Conservation (phyloP, 2,113 vertebrate genomes). For the Tapirus terrestris region DNA sequence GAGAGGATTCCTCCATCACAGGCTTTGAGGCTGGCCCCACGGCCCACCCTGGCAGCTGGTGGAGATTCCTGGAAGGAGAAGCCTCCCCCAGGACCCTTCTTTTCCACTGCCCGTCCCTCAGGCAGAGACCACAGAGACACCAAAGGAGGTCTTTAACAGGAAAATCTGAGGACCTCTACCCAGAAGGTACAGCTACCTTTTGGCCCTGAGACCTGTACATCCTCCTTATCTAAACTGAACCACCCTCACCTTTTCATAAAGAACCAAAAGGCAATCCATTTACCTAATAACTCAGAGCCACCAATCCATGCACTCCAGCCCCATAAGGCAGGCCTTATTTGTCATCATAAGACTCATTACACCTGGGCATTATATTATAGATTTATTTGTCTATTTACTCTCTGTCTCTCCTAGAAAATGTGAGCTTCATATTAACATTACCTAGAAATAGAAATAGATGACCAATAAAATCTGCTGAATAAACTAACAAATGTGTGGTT, state of each 20-base stretch:
- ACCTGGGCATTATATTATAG: background rate
- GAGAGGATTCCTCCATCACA: rapidly evolving
- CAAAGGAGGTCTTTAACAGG: background rate
- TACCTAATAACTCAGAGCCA: background rate
- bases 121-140: background rate
- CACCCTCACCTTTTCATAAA: background rate
- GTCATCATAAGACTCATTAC: background rate
- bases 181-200: background rate
- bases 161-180: background rate
- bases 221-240: background rate
- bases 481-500: rapidly evolving
- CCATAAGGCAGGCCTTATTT: background rate
- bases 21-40: background rate
- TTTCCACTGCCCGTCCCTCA: background rate
- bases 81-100: no score
- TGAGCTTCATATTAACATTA: background rate
- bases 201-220: background rate
- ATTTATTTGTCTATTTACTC: background rate
- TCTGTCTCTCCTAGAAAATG: background rate
- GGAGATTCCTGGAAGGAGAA: background rate
- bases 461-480: background rate
- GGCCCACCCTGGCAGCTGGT: background rate
- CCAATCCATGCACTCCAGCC: background rate
- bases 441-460: background rate
- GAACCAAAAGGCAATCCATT: background rate